A percentile compares a stretch with the other conserved stretches of the same genome.
These are phyloP conservation scores for Drosophila teissieri DNA, from an alignment of 1,140 invertebrate genomes.

Conservation along the genomic window DNA sequence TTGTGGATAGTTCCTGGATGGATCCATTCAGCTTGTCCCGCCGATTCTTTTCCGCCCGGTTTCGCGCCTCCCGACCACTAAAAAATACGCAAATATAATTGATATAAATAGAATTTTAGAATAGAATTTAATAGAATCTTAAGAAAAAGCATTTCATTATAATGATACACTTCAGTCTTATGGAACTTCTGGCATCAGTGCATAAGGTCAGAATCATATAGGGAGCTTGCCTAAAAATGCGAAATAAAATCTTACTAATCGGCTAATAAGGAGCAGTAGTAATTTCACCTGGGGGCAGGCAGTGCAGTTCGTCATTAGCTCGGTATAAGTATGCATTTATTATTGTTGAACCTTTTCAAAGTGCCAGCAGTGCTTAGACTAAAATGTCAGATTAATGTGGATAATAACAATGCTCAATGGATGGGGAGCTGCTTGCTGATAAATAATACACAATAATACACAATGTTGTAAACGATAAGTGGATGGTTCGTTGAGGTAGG, in stretches of 20 bases:
- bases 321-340: background rate
- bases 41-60: constrained; percentile 94
- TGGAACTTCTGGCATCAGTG: no score
- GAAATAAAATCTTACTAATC: background rate
- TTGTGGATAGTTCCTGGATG: constrained; percentile 91
- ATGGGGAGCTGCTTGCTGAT: constrained; percentile 1
- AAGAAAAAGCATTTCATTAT: background rate
- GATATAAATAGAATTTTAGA: no score
- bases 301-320: constrained; percentile 1
- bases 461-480: constrained; percentile 9
- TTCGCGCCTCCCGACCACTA: constrained; percentile 91
- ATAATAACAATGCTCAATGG: constrained; percentile 1
- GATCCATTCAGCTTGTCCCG: constrained; percentile 95
- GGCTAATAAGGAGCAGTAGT: background rate
- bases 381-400: constrained; percentile 3
- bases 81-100: constrained; percentile 71
- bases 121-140: background rate
- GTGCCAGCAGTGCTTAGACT: background rate
- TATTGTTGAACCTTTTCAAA: background rate
- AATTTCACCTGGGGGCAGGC: constrained; percentile 15
- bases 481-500: constrained; percentile 25
- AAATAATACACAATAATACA: background rate
- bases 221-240: background rate
- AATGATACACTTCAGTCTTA: background rate
- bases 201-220: background rate